These are phyloP conservation scores for Dromaius novaehollandiae DNA, from an alignment of 2,113 vertebrate species.

Conservation along the genomic window DNA sequence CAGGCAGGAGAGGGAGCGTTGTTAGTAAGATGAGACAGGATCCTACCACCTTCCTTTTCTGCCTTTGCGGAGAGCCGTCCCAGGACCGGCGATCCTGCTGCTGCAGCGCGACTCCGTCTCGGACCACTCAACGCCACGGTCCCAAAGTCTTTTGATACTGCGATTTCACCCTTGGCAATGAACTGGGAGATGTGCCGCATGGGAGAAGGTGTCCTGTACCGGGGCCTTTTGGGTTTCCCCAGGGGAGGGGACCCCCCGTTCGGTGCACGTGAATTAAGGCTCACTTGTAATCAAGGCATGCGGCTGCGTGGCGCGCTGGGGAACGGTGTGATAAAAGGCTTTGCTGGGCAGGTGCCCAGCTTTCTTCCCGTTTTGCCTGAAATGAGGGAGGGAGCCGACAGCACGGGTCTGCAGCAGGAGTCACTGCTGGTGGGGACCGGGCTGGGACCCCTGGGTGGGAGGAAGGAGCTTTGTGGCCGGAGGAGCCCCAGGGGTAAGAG, in stretches of 20 bases:
- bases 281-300: background rate
- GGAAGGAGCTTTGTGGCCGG: background rate
- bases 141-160: no score
- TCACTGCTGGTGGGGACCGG: background rate
- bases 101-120: no score
- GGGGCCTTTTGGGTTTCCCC: no score
- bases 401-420: no score
- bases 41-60: background rate
- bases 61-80: background rate
- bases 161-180: background rate
- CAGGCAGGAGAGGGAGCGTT: background rate
- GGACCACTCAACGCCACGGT: no score
- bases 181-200: background rate
- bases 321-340: background rate
- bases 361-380: background rate
- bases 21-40: background rate
- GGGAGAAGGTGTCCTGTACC: background rate
- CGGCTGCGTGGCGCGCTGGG: no score
- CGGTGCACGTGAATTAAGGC: background rate
- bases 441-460: background rate
- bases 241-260: background rate
- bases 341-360: background rate
- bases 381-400: no score
- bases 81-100: background rate
- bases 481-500: background rate